Base-by-base conservation (phyloP, 2,888 invertebrate genomes). In the Tetrapedia diversipes region DNA sequence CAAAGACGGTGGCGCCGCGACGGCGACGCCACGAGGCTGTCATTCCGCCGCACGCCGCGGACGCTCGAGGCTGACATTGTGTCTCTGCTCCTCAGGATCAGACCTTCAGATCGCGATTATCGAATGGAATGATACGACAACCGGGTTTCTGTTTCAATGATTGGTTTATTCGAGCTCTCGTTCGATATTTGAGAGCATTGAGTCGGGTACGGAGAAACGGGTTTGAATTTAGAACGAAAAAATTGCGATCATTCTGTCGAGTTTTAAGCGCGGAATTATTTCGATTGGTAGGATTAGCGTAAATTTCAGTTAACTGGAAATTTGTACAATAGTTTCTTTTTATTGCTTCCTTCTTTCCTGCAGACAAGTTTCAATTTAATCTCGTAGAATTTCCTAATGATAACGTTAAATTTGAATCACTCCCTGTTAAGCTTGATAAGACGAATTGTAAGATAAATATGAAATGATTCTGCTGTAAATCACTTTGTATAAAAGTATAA, bases 21-120 rank as follows among this genome's bases (percentile, higher is more conserved):
- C 86, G 89, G 88, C 77, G 57, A 77, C 65, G 59, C 49, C 37
- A 47, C 54, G 89, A 89, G 89, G 84, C 87, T 87, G 64, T 85
- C 89, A 91, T 88, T 90, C 81, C 90, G 90, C 88, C 88, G 70
- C 57, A 68, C 67, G 89, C 90, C 90, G 90, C 77, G 79, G 64
- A 53, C 60, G 61, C 39, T 74, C 11, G n/a, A 75, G 69, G 83
- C 47, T 54, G 78, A 19, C 43, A 43, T 69, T 54, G 64, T 37
- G 73, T 64, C 66, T 56, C 70, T 65, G 51, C 71, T 43, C 60
- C 56, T 54, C 24, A 19, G 14, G n/a, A 3, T 4, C 0, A n/a
- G 24, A 54, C 60, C 29, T 60, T 74, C 76, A 45, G 53, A 27
- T 0, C 32, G 10, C 14, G 16, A 49, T 56, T 29, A 8, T 53